Evolutionary conservation across 2,888 invertebrate genomes (phyloP), one percentile per base, ranked within the genome.

Genomic region (Sthenelais limicola): DNA sequence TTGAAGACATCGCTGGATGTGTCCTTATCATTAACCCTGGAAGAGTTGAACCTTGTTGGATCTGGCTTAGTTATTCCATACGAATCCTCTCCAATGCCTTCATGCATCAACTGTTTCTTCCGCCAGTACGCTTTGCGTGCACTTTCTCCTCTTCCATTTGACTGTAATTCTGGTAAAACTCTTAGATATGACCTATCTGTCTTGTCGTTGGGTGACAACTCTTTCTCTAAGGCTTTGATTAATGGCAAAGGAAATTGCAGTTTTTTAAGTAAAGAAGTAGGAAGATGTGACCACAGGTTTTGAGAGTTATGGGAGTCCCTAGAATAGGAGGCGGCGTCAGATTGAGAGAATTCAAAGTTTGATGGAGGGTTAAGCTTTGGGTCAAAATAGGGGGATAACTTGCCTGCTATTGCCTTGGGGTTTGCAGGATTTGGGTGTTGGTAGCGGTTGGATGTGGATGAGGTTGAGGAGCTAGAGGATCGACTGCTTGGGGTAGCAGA

Each of bases 351-450:
- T n/a, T n/a, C n/a, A n/a, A n/a, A n/a, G n/a, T n/a, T n/a, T n/a
- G n/a, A n/a, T n/a, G n/a, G n/a, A n/a, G n/a, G n/a, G n/a, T n/a
- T n/a, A n/a, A n/a, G n/a, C n/a, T 30, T 12, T 58, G 4, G 32
- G 18, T 7, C 30, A 30, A 15, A 15, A 30, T 30, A 32, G 58
- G 12, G 12, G 28, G 67, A 24, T 3, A 43, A 70, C 70, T 70
- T 70, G 70, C 70, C 70, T 70, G 51, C 26, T n/a, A 54, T 32
- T 24, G 49, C 24, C 24, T 49, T n/a, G n/a, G n/a, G n/a, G n/a
- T n/a, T 51, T 12, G 56, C 43, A 26, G 35, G 54, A 35, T 52
- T 35, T 33, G 35, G 52, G 24, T 69, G 67, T 28, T 67, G 47
- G 26, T 38, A 35, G n/a, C 3, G 28, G 32, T n/a, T n/a, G n/a